phyloP scores from a whole-genome alignment of 2,888 invertebrate species.

The Thymelicus lineola region DNA sequence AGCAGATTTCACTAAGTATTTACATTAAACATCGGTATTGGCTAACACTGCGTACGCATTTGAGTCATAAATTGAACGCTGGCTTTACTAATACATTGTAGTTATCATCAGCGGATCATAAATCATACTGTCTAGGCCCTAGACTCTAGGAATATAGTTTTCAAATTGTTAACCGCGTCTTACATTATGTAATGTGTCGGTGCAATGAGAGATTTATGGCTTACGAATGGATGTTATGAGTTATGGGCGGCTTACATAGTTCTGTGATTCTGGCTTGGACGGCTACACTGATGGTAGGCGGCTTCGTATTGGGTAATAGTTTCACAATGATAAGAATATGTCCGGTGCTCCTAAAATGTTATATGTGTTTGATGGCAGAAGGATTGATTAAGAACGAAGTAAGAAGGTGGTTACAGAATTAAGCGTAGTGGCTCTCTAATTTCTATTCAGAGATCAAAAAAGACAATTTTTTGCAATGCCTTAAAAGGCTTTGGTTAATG shows the following conservation, averaged over 20 bases:
- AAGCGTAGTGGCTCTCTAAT: too few relatives aligned
- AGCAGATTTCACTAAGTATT: too few relatives aligned
- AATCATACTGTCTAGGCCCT: conserved; percentile 20
- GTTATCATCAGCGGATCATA: conserved; percentile 14
- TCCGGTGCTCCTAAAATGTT: too few relatives aligned
- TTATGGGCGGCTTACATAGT: conserved; percentile 12
- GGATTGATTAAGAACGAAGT: too few relatives aligned
- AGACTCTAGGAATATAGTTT: conserved; percentile 24
- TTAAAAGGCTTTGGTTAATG: too few relatives aligned
- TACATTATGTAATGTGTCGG: conserved; percentile 13
- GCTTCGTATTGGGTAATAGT: too few relatives aligned
- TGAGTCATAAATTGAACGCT: conserved; percentile 10
- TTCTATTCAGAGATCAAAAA: too few relatives aligned
- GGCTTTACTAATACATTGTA: conserved; percentile 13
- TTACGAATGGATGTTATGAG: conserved; percentile 15
- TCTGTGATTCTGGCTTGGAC: background rate
- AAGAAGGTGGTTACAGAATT: too few relatives aligned
- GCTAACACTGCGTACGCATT: background rate
- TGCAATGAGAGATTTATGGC: conserved; percentile 24
- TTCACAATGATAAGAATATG: too few relatives aligned
- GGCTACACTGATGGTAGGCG: too few relatives aligned
- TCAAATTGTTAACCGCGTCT: conserved; percentile 23
- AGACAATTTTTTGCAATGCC: too few relatives aligned
- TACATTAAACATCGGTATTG: background rate
- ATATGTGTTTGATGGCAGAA: too few relatives aligned